A percentile compares a stretch with the other conserved stretches of the same genome.
Conservation (phyloP, 1,140 invertebrate genomes). For the Sarcophaga bullata region DNA sequence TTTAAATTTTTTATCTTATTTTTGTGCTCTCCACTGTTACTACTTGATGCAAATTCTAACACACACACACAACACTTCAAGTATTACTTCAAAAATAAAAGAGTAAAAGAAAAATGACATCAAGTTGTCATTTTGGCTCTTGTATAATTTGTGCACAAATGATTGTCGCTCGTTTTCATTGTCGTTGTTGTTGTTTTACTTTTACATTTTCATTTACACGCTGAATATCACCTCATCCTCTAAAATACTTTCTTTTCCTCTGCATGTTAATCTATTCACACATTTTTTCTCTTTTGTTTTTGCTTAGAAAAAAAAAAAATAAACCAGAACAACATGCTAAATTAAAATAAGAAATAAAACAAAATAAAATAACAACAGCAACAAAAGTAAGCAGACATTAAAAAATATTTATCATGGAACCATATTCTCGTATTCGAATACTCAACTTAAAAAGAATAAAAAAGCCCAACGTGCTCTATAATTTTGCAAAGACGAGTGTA, state of each 20-base stretch:
- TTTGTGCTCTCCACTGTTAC: too few species aligned
- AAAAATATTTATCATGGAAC: not conserved
- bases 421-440: not conserved
- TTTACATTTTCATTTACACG: not conserved
- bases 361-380: too few species aligned
- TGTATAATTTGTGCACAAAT: slow-evolving; percentile 1
- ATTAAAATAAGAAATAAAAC: not conserved
- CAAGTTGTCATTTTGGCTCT: slow-evolving; percentile 8
- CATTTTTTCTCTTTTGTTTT: too few species aligned
- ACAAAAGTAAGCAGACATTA: not conserved
- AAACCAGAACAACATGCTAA: not conserved
- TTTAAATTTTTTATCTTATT: too few species aligned
- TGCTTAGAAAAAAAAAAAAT: too few species aligned
- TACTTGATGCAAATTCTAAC: too few species aligned
- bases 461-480: not conserved
- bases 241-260: not conserved
- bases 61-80: too few species aligned
- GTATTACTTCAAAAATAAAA: too few species aligned
- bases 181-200: not conserved
- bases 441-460: not conserved
- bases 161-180: not conserved
- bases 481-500: too few species aligned
- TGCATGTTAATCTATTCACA: too few species aligned
- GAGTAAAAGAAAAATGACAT: not conserved
- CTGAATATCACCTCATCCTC: not conserved